Evolutionary conservation across 2,113 vertebrate genomes (phyloP).

Genomic region (rabbit (Oryctolagus cuniculus)): DNA sequence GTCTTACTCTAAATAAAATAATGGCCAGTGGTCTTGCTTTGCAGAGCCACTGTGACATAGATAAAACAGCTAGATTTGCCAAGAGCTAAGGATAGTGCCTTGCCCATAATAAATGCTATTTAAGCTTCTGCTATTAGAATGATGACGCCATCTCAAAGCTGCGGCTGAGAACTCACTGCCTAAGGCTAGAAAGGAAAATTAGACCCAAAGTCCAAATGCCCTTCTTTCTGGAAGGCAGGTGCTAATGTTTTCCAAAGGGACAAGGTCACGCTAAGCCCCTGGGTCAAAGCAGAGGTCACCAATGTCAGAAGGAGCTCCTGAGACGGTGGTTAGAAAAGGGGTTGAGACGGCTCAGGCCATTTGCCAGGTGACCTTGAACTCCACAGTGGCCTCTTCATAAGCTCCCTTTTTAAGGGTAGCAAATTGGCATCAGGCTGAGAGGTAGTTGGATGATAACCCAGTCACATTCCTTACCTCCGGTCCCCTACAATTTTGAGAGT

Average conservation of each 20-base stretch:
- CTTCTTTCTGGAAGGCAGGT: constrained; percentile 36
- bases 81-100: background rate
- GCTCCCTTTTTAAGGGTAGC: background rate
- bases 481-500: background rate
- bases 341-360: background rate
- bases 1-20: constrained; percentile 48
- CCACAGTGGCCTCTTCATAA: background rate
- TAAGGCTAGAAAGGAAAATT: constrained; percentile 14
- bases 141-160: background rate
- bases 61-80: background rate
- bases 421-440: constrained; percentile 9
- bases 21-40: background rate
- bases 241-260: background rate
- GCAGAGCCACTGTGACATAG: background rate
- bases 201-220: background rate
- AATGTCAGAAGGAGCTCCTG: constrained; percentile 9
- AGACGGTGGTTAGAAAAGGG: background rate
- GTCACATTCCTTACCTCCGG: background rate
- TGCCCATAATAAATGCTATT: background rate
- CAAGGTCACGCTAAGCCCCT: background rate
- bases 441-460: background rate
- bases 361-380: background rate
- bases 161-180: background rate
- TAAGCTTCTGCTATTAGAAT: background rate
- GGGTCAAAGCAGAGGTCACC: background rate